phyloP scores from a whole-genome alignment of 2,797 vertebrate genomes.

The Triplophysa yarkandensis region DNA sequence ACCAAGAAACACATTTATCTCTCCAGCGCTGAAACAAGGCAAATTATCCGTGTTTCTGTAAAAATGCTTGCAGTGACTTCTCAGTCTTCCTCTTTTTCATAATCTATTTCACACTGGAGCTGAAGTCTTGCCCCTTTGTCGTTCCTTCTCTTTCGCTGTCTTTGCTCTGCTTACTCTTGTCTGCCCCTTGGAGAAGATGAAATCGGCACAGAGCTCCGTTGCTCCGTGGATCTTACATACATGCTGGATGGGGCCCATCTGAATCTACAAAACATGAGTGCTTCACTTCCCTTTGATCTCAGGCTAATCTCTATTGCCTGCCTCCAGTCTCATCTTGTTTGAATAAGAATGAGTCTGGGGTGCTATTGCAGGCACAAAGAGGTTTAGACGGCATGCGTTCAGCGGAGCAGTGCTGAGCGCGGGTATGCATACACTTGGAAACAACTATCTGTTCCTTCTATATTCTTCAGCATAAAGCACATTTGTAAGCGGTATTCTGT shows the following conservation, averaged over 20 bases:
- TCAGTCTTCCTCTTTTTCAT: slow-evolving; percentile 53
- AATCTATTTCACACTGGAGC: slow-evolving; percentile 50
- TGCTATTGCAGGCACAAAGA: slow-evolving; percentile 77
- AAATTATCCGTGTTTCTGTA: slow-evolving; percentile 58
- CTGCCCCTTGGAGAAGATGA: slow-evolving; percentile 64
- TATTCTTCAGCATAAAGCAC: slow-evolving; percentile 34
- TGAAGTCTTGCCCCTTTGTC: slow-evolving; percentile 28
- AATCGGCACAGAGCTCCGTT: slow-evolving; percentile 66
- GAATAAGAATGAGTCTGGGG: slow-evolving; percentile 78
- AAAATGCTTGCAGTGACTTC: slow-evolving; percentile 61
- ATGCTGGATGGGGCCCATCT: slow-evolving; percentile 62
- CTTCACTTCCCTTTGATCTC: slow-evolving; percentile 78
- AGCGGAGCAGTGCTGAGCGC: slow-evolving; percentile 59
- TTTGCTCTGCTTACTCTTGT: slow-evolving; percentile 36
- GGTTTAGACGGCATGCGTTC: slow-evolving; percentile 71
- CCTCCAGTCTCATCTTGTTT: slow-evolving; percentile 80
- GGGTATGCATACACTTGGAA: slow-evolving; percentile 24
- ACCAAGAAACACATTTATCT: slow-evolving; percentile 68
- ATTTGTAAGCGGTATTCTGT: slow-evolving; percentile 31
- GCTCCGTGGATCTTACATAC: slow-evolving; percentile 63
- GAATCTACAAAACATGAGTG: slow-evolving; percentile 77
- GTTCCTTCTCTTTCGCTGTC: slow-evolving; percentile 52
- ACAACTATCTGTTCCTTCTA: slow-evolving; percentile 21
- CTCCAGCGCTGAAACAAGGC: slow-evolving; percentile 50
- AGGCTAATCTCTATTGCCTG: slow-evolving; percentile 80